Percentiles rank a stretch among this genome's conserved stretches.
phyloP scores from a whole-genome alignment of 2,888 invertebrate species.

The Microctonus aethiopoides region DNA sequence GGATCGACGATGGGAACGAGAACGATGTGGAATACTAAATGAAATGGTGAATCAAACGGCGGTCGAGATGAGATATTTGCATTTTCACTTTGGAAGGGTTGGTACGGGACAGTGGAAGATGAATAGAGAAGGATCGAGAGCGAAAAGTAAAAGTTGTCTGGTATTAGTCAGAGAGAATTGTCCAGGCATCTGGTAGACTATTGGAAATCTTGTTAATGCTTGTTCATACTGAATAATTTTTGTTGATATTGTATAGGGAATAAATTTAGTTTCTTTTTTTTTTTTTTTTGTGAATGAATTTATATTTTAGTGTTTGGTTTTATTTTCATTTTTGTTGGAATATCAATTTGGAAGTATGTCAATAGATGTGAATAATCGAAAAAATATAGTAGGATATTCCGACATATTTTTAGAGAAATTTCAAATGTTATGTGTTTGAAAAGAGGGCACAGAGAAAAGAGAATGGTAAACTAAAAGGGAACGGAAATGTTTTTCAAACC shows the following conservation, averaged over 20 bases:
- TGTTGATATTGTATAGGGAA: background rate
- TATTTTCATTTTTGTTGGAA: too few species aligned
- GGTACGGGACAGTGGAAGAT: background rate
- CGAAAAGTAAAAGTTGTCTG: background rate
- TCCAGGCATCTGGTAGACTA: background rate
- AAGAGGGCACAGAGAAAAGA: background rate
- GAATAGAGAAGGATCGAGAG: background rate
- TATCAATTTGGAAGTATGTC: too few species aligned
- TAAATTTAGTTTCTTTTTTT: too few species aligned
- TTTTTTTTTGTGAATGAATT: too few species aligned
- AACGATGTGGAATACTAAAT: conserved; percentile 18
- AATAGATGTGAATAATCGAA: too few species aligned
- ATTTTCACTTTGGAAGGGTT: conserved; percentile 2
- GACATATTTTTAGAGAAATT: too few species aligned
- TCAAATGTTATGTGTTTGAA: background rate
- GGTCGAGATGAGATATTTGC: conserved; percentile 11
- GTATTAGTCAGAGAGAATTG: background rate
- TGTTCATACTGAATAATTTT: background rate
- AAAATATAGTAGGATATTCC: too few species aligned
- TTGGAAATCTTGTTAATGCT: background rate
- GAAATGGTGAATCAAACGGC: conserved; percentile 24
- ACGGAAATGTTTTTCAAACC: background rate
- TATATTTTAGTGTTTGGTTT: too few species aligned
- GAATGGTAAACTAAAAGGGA: background rate
- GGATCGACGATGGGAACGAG: conserved; percentile 2